A percentile compares a stretch with the other conserved stretches of the same genome.
Evolutionary conservation across 2,113 vertebrate species (phyloP).

Genomic region (Glaucidium brasilianum): DNA sequence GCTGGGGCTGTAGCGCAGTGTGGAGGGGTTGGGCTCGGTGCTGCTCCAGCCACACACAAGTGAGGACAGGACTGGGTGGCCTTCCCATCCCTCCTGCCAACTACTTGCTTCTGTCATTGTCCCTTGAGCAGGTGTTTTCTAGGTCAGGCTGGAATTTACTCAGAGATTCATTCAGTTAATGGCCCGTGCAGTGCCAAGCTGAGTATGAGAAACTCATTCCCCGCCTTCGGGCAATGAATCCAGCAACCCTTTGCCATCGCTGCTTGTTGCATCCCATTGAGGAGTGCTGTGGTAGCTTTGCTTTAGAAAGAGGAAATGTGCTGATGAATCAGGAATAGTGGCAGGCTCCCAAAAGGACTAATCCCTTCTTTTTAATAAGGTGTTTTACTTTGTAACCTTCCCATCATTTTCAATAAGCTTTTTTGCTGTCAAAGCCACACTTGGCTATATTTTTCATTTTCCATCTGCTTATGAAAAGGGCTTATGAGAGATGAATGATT

Average conservation of each 20-base stretch:
- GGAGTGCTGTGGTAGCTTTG: not conserved
- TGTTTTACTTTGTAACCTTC: not conserved
- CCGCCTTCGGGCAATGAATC: not conserved
- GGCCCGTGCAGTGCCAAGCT: not conserved
- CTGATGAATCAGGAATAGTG: not conserved
- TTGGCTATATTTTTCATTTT: not conserved
- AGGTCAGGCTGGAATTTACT: not conserved
- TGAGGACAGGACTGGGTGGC: rapidly evolving
- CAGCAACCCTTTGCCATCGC: not conserved
- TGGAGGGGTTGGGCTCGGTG: rapidly evolving
- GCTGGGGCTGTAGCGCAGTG: not conserved
- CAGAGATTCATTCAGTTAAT: not conserved
- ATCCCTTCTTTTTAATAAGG: not conserved
- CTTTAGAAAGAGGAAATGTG: not conserved
- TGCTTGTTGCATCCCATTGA: rapidly evolving
- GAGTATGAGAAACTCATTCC: not conserved
- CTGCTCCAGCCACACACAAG: not conserved
- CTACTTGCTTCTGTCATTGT: rapidly evolving
- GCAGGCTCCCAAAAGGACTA: not conserved
- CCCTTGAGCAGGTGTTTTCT: not conserved
- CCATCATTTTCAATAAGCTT: not conserved
- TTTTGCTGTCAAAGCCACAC: not conserved
- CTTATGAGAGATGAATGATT: not conserved
- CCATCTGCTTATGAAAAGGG: not conserved
- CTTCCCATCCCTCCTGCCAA: not conserved